Conservation (phyloP, 2,113 vertebrate species). For the Pan troglodytes region DNA sequence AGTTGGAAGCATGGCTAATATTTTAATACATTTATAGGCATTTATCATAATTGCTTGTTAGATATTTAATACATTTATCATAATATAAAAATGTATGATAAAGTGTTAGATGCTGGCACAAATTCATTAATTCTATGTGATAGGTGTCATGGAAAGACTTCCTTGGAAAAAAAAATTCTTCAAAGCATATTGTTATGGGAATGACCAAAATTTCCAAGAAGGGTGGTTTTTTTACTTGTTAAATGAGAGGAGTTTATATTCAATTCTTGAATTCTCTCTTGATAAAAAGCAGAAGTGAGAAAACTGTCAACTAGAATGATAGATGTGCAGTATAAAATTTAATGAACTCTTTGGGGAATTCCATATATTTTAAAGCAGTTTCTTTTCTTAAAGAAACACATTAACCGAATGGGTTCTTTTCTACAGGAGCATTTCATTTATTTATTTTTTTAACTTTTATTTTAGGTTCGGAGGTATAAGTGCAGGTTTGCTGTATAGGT, state of each 20-base stretch:
- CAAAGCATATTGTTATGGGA: neutral
- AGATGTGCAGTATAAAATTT: neutral
- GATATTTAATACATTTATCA: neutral
- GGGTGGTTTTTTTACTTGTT: neutral
- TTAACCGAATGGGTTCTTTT: neutral
- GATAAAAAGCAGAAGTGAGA: constrained; percentile 58
- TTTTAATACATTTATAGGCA: neutral
- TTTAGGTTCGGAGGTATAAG: no score
- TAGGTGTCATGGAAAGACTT: neutral
- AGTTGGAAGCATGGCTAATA: neutral
- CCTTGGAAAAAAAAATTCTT: neutral
- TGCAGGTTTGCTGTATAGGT: no score
- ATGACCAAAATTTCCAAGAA: constrained; percentile 62
- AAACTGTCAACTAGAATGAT: constrained; percentile 27
- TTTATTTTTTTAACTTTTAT: no score
- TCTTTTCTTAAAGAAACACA: neutral
- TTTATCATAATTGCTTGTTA: no score
- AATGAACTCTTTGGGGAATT: neutral
- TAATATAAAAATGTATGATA: neutral
- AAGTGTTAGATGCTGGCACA: neutral
- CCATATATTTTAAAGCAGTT: neutral
- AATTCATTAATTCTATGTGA: neutral
- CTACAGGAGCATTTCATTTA: neutral
- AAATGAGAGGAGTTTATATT: neutral
- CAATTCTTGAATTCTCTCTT: constrained; percentile 32